Conservation (phyloP, 2,797 vertebrate species). For the Crocidura indochinensis region DNA sequence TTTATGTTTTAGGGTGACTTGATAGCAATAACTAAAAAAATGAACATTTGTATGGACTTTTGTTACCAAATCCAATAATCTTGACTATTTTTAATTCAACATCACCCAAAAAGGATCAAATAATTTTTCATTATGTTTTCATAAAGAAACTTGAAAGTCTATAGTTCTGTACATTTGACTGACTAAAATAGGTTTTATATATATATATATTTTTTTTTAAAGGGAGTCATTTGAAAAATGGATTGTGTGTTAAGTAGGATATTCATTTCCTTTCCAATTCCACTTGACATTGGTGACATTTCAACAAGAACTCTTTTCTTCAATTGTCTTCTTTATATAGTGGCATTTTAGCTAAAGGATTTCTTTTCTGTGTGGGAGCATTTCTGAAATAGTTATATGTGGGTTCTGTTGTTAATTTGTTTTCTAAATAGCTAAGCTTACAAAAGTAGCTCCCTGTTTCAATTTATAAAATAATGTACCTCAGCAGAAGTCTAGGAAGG, state of each 20-base stretch:
- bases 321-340: constrained; percentile 75
- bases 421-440: constrained; percentile 81
- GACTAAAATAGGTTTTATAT: background rate
- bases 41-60: background rate
- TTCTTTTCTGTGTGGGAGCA: constrained; percentile 79
- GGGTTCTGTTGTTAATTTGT: constrained; percentile 81
- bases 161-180: constrained; percentile 1
- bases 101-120: constrained; percentile 12
- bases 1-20: background rate
- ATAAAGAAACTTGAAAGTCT: constrained; percentile 27
- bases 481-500: constrained; percentile 66
- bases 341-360: constrained; percentile 77
- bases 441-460: constrained; percentile 68
- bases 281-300: constrained; percentile 49
- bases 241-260: constrained; percentile 9
- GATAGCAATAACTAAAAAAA: constrained; percentile 38
- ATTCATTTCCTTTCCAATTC: constrained; percentile 61
- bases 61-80: background rate
- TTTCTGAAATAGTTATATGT: constrained; percentile 83
- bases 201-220: background rate
- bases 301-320: constrained; percentile 65
- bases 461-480: constrained; percentile 67
- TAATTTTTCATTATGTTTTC: constrained; percentile 42
- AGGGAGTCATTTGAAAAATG: constrained; percentile 48
- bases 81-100: constrained; percentile 36